Evolutionary conservation across 2,888 invertebrate species (phyloP).

Genomic region (Drosophila silvestris): DNA sequence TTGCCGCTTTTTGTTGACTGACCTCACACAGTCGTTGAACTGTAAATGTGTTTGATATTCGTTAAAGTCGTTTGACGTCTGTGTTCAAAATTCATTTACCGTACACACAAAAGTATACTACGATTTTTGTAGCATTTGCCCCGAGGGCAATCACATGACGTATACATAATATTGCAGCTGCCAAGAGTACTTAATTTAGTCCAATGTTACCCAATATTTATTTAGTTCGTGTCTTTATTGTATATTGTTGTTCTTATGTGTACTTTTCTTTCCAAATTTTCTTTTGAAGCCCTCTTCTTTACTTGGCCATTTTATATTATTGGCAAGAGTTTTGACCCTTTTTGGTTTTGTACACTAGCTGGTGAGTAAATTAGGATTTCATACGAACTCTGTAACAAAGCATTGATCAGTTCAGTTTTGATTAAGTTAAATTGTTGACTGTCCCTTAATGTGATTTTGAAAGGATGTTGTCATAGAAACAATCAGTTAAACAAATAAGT

Average conservation of each 20-base stretch:
- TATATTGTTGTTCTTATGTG: constrained; percentile 8
- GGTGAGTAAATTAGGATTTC: background rate
- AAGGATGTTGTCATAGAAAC: background rate
- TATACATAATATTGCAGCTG: constrained; percentile 42
- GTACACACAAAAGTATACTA: constrained; percentile 38
- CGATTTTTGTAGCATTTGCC: constrained; percentile 10
- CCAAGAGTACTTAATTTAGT: constrained; percentile 33
- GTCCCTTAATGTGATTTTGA: background rate
- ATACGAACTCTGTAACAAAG: background rate
- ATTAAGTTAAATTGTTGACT: background rate
- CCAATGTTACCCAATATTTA: constrained; percentile 42
- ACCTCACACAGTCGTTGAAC: constrained; percentile 36
- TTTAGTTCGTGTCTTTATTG: constrained; percentile 34
- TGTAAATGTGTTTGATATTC: constrained; percentile 41
- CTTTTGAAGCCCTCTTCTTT: constrained; percentile 6
- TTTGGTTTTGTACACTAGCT: background rate
- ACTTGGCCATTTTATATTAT: constrained; percentile 4
- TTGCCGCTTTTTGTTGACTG: background rate
- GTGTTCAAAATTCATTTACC: constrained; percentile 24
- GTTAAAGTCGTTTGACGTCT: background rate
- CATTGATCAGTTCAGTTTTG: background rate
- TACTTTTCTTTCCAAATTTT: constrained; percentile 14
- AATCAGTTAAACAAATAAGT: background rate
- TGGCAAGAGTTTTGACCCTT: constrained; percentile 11
- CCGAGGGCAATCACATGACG: constrained; percentile 27